Evolutionary conservation across 2,113 vertebrate species (phyloP).

Genomic region (Mola mola): DNA sequence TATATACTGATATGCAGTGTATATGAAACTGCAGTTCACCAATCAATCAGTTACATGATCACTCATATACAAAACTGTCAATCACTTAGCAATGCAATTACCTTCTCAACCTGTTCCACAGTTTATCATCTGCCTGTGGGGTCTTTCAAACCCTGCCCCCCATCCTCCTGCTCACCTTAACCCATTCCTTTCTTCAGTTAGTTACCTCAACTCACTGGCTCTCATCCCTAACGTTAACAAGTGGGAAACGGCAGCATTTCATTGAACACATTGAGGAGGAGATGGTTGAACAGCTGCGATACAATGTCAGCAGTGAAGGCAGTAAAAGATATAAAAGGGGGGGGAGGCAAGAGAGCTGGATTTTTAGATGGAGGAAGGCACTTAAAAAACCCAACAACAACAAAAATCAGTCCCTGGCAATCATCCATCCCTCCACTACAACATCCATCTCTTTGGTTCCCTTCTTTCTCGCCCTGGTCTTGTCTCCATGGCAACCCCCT

Average conservation of each 20-base stretch:
- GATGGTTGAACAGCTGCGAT: slow-evolving; percentile 29
- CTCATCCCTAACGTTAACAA: slow-evolving; percentile 32
- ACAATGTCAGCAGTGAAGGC: slow-evolving; percentile 5
- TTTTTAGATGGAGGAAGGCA: slow-evolving; percentile 51
- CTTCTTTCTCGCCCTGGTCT: slow-evolving; percentile 68
- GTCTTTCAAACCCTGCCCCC: not conserved
- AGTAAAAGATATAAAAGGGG: not conserved
- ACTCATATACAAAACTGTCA: slow-evolving; percentile 8
- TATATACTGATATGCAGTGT: not conserved
- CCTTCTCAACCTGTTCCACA: slow-evolving; percentile 10
- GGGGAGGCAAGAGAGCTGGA: slow-evolving; percentile 20
- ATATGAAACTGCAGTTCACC: too few species aligned
- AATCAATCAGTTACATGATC: slow-evolving; percentile 9
- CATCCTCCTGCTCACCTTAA: not conserved
- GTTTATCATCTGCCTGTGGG: slow-evolving; percentile 6
- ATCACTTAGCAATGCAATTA: slow-evolving; percentile 17
- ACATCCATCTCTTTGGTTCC: slow-evolving; percentile 62
- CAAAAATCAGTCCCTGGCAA: slow-evolving; percentile 56
- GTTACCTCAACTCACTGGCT: slow-evolving; percentile 5
- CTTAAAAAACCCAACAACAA: slow-evolving; percentile 49
- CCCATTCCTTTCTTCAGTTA: slow-evolving; percentile 9
- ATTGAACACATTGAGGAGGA: slow-evolving; percentile 49
- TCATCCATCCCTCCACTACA: slow-evolving; percentile 57
- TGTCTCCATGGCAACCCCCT: slow-evolving; percentile 78
- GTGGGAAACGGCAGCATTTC: slow-evolving; percentile 52